phyloP scores from a whole-genome alignment of 2,797 vertebrate species.

The Lemur catta region DNA sequence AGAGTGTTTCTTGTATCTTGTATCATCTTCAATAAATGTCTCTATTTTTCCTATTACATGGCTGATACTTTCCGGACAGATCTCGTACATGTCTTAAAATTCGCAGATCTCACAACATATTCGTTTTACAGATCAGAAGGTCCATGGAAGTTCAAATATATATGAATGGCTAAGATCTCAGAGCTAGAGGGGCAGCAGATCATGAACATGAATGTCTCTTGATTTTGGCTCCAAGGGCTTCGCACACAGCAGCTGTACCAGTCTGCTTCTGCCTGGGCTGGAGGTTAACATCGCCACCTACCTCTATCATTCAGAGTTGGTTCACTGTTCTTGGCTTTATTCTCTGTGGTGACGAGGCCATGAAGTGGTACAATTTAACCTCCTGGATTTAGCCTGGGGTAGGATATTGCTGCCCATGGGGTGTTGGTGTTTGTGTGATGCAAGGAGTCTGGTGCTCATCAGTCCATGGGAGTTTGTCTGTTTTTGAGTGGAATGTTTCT shows the following conservation, averaged over 20 bases:
- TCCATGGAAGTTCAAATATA: too few relatives aligned
- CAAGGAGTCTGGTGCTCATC: background rate
- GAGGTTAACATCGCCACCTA: background rate
- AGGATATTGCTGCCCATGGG: background rate
- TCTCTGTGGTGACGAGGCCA: background rate
- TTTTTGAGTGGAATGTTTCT: background rate
- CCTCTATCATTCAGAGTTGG: background rate
- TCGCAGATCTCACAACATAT: background rate
- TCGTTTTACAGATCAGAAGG: background rate
- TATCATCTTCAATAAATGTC: too few relatives aligned
- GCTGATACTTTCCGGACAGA: too few relatives aligned
- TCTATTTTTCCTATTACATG: too few relatives aligned
- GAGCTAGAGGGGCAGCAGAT: background rate
- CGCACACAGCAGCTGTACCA: rapidly evolving
- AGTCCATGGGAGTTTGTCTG: background rate
- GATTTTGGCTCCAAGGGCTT: background rate
- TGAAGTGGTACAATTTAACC: too few relatives aligned
- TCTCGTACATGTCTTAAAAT: background rate
- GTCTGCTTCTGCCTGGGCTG: background rate
- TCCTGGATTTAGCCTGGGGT: background rate
- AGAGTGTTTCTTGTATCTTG: too few relatives aligned
- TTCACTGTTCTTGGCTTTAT: background rate
- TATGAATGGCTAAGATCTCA: background rate
- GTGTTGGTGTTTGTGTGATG: background rate
- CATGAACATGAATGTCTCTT: background rate